phyloP scores from a whole-genome alignment of 1,140 invertebrate genomes.

The Luehdorfia chinensis region DNA sequence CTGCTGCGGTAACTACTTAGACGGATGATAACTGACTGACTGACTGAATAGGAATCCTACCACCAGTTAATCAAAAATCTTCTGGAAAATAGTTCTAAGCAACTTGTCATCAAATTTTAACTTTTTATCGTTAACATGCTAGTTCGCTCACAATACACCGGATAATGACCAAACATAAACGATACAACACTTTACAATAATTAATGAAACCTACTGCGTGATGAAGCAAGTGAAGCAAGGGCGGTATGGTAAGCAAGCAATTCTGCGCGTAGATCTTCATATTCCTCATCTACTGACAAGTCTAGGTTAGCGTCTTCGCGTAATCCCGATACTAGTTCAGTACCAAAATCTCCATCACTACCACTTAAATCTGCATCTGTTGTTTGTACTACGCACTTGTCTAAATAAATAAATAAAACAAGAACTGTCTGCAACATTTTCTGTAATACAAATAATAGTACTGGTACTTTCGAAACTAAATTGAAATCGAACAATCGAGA shows the following conservation, averaged over 20 bases:
- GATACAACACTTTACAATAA: too few relatives aligned
- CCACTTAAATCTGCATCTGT: not conserved
- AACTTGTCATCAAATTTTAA: too few relatives aligned
- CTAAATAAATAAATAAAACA: not conserved
- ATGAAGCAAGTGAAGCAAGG: constrained; percentile 37
- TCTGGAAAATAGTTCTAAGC: too few relatives aligned
- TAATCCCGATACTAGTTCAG: constrained; percentile 32
- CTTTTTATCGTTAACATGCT: too few relatives aligned
- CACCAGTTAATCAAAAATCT: too few relatives aligned
- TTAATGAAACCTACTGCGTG: constrained; percentile 38
- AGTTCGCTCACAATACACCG: too few relatives aligned
- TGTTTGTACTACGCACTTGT: constrained; percentile 6
- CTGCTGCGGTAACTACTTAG: too few relatives aligned
- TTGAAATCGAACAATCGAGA: constrained; percentile 4
- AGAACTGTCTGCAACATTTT: constrained; percentile 1
- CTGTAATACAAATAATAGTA: not conserved
- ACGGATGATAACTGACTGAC: too few relatives aligned
- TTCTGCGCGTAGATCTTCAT: constrained; percentile 63
- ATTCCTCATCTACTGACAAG: constrained; percentile 57
- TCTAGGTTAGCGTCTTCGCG: constrained; percentile 55
- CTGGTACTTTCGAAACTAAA: not conserved
- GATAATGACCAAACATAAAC: too few relatives aligned
- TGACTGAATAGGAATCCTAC: too few relatives aligned
- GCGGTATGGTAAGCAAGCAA: constrained; percentile 58
- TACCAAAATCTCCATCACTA: constrained; percentile 26